Conservation (phyloP, 2,113 vertebrate genomes). For the Scophthalmus maximus region DNA sequence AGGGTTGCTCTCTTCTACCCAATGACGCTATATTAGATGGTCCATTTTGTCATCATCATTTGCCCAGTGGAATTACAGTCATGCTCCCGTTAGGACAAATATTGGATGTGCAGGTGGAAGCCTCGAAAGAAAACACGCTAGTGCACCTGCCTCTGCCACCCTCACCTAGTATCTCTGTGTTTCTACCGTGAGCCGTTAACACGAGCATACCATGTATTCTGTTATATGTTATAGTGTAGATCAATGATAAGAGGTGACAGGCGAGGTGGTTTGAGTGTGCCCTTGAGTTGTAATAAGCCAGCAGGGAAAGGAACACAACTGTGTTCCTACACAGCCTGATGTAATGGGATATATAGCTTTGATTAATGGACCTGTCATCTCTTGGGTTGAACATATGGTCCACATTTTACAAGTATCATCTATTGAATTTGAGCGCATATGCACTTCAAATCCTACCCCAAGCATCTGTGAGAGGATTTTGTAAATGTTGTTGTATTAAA, state of each 20-base stretch:
- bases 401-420: conserved; percentile 16
- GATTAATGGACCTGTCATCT: conserved; percentile 57
- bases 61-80: conserved; percentile 53
- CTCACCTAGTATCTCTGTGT: conserved; percentile 4
- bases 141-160: conserved; percentile 8
- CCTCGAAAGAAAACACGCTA: conserved; percentile 23
- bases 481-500: too few species aligned
- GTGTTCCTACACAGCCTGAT: conserved; percentile 31
- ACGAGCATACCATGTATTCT: neutral
- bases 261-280: conserved; percentile 35
- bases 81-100: conserved; percentile 48
- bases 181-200: conserved; percentile 3
- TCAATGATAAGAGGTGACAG: conserved; percentile 32
- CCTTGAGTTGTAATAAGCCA: conserved; percentile 61
- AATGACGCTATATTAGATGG: conserved; percentile 60
- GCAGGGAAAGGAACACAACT: conserved; percentile 30
- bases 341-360: conserved; percentile 35
- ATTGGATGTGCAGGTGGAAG: conserved; percentile 41
- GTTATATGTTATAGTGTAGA: conserved; percentile 12
- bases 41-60: conserved; percentile 63
- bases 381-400: conserved; percentile 23
- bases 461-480: neutral
- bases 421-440: neutral
- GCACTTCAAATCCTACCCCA: neutral
- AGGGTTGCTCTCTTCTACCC: conserved; percentile 53